Conservation (phyloP, 2,888 invertebrate species). For the Coenonympha glycerion region DNA sequence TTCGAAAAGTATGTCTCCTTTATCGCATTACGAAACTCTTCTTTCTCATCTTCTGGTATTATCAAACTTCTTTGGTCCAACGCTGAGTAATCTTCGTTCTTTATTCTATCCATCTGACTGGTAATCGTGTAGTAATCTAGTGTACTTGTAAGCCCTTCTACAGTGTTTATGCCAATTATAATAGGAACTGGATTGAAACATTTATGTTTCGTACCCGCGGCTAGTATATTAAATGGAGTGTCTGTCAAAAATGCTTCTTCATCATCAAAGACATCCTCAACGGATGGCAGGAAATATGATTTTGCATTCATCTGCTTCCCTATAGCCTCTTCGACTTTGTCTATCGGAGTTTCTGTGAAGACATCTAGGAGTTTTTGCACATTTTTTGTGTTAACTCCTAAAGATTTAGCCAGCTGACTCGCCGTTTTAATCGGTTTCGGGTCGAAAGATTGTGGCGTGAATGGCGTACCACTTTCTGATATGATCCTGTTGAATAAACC, state of each 20-base stretch:
- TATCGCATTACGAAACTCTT: conserved; percentile 46
- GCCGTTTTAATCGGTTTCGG: conserved; percentile 50
- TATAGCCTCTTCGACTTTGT: conserved; percentile 56
- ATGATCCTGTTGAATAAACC: conserved; percentile 62
- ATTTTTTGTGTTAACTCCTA: conserved; percentile 48
- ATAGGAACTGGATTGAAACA: conserved; percentile 61
- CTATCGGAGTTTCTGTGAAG: conserved; percentile 46
- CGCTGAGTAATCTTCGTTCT: conserved; percentile 54
- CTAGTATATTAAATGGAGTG: conserved; percentile 62
- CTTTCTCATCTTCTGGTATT: conserved; percentile 42
- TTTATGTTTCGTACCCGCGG: conserved; percentile 36
- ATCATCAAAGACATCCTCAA: conserved; percentile 50
- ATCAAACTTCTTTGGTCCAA: conserved; percentile 50
- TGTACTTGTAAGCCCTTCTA: conserved; percentile 70
- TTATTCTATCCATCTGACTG: conserved; percentile 56
- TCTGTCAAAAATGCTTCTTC: conserved; percentile 62
- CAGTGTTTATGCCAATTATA: conserved; percentile 72
- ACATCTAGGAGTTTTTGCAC: conserved; percentile 47
- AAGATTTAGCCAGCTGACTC: conserved; percentile 56
- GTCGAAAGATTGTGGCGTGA: conserved; percentile 58
- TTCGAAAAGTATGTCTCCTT: conserved; percentile 59
- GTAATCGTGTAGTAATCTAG: conserved; percentile 59
- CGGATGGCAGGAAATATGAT: conserved; percentile 60
- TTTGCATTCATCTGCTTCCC: conserved; percentile 62
- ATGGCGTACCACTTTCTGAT: conserved; percentile 58